Conservation (phyloP, 2,888 invertebrate species). For the Ctena decussata region DNA sequence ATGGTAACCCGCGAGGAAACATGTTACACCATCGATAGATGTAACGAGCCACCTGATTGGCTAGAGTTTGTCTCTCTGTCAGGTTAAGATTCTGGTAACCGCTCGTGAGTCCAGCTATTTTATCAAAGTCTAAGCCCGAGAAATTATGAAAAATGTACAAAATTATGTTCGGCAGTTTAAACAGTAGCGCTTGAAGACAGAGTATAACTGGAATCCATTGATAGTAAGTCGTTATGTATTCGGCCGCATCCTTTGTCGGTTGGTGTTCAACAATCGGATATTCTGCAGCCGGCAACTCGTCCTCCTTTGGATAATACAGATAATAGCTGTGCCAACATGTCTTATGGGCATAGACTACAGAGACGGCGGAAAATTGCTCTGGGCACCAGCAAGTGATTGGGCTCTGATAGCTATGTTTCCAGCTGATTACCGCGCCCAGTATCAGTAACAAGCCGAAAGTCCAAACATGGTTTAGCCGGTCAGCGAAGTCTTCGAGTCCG, state of each 20-base stretch:
- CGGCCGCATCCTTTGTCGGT: neutral
- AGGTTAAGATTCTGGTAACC: conserved; percentile 43
- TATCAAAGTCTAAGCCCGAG: conserved; percentile 55
- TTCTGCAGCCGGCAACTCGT: too few relatives aligned
- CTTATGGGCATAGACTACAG: neutral
- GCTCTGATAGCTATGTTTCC: conserved; percentile 39
- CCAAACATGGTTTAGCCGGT: conserved; percentile 64
- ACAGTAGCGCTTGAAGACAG: conserved; percentile 56
- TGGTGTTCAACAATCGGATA: too few relatives aligned
- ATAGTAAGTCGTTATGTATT: conserved; percentile 25
- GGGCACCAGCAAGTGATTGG: conserved; percentile 56
- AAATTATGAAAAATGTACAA: conserved; percentile 49
- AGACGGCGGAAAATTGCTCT: conserved; percentile 15
- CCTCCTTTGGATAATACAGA: neutral
- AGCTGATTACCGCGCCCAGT: conserved; percentile 48
- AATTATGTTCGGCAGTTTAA: conserved; percentile 55
- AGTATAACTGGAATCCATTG: conserved; percentile 61
- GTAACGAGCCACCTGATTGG: conserved; percentile 53
- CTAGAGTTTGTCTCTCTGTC: conserved; percentile 37
- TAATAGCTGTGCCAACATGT: conserved; percentile 52
- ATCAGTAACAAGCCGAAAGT: conserved; percentile 58
- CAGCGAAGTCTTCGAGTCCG: conserved; percentile 55
- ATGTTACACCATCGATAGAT: conserved; percentile 53
- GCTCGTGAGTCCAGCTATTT: conserved; percentile 41
- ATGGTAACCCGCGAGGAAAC: conserved; percentile 41